These are phyloP conservation scores for Cervus canadensis DNA, from an alignment of 2,113 vertebrate species.

Conservation along the genomic window DNA sequence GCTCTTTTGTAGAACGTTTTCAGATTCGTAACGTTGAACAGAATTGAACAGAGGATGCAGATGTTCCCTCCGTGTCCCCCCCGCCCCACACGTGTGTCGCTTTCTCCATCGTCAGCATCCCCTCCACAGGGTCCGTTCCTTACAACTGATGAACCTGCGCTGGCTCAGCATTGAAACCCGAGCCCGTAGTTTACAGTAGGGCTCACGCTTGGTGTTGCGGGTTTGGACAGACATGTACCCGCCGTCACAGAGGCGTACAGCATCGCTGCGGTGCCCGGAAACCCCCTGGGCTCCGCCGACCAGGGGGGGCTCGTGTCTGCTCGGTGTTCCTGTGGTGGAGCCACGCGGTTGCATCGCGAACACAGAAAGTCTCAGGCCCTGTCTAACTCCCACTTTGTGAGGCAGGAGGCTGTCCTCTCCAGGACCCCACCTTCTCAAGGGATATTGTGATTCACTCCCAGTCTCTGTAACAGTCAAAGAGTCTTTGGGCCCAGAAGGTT, in stretches of 20 bases:
- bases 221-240: neutral
- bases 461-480: neutral
- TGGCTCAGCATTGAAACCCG: rapidly evolving
- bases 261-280: rapidly evolving
- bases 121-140: rapidly evolving
- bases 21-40: neutral
- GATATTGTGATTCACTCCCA: rapidly evolving
- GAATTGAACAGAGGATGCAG: neutral
- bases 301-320: neutral
- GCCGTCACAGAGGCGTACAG: rapidly evolving
- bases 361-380: too few relatives aligned
- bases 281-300: neutral
- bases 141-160: rapidly evolving
- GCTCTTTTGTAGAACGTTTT: neutral
- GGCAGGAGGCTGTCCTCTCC: neutral
- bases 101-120: rapidly evolving
- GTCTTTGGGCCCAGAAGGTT: neutral
- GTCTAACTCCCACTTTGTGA: neutral
- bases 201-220: rapidly evolving
- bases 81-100: rapidly evolving
- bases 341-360: rapidly evolving
- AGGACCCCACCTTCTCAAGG: neutral
- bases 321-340: neutral
- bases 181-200: rapidly evolving
- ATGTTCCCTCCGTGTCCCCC: too few relatives aligned